Evolutionary conservation across 2,888 invertebrate species (phyloP), one percentile per base, ranked within the genome.

Genomic region (Apamea crenata): DNA sequence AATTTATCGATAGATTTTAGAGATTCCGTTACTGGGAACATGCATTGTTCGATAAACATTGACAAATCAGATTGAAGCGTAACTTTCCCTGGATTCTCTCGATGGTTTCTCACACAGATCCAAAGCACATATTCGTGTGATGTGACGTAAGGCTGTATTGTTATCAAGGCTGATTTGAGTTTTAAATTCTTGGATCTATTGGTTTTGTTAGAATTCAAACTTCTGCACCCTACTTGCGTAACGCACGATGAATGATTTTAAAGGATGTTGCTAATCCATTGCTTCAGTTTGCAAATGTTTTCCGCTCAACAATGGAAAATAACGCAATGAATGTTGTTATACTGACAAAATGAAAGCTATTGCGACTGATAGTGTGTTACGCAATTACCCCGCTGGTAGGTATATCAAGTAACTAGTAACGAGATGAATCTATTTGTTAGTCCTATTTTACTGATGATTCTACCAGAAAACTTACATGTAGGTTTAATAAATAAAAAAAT

Each of bases 1-100:
- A 7, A 66, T n/a, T 70, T 76, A 59, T 74, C 21, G 63, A 56
- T 29, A 16, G 50, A 70, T 76, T 73, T 75, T n/a, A n/a, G 53
- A n/a, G 2, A 32, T 74, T 67, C 21, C 44, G 5, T 63, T 53
- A 71, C 2, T n/a, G 21, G 14, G 5, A 59, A 66, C 25, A 18
- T 66, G 47, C 7, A 25, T 70, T 63, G 40, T 61, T 75, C 32
- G 10, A 67, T 68, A 53, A 18, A 16, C 36, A 47, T n/a, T 25
- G 47, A 68, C 44, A 50, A 80, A 80, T 67, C n/a, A 32, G 21
- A 32, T 61, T 61, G 14, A 65, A 29, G 25, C 53, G 25, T 72
- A 18, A 61, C 40, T 40, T 59, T 12, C 7, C 7, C n/a, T 18
- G 40, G 12, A 12, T 59, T 56, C 12, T n/a, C 36, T 56, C 18